phyloP scores from a whole-genome alignment of 2,888 invertebrate genomes.

The Ctenicera cuprea region DNA sequence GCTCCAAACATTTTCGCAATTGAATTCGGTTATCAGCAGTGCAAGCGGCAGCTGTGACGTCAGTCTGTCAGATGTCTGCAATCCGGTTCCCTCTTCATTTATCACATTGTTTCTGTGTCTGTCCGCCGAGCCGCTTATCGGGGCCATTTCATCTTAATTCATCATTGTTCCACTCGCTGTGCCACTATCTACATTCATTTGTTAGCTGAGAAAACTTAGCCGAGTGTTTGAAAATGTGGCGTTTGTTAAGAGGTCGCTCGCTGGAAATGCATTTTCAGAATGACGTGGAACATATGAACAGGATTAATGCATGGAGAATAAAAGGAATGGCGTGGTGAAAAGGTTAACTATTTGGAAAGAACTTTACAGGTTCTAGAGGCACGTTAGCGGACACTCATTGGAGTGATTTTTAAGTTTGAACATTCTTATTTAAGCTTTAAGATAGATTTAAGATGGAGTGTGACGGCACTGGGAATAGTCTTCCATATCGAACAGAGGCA shows the following conservation, averaged over 20 bases:
- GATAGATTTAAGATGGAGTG: too few species aligned
- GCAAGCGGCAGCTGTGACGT: constrained; percentile 51
- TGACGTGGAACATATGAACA: background rate
- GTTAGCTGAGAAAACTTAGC: constrained; percentile 56
- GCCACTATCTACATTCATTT: constrained; percentile 62
- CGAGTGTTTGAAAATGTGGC: constrained; percentile 39
- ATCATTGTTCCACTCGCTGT: constrained; percentile 62
- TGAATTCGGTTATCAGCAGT: constrained; percentile 51
- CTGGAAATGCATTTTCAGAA: constrained; percentile 23
- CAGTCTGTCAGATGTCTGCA: constrained; percentile 56
- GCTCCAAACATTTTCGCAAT: constrained; percentile 43
- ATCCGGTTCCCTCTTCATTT: constrained; percentile 61
- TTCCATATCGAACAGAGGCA: too few species aligned
- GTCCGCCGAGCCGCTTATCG: constrained; percentile 61
- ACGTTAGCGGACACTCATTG: too few species aligned
- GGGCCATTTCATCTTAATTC: constrained; percentile 64
- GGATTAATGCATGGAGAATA: constrained; percentile 1
- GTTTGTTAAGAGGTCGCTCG: constrained; percentile 29
- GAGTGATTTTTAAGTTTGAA: too few species aligned
- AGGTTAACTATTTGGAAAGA: background rate
- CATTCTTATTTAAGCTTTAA: too few species aligned
- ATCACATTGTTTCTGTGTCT: constrained; percentile 63
- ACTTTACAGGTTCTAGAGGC: background rate
- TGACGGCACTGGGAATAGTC: too few species aligned
- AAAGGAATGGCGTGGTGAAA: background rate